Evolutionary conservation across 1,140 invertebrate species (phyloP).

Genomic region (Drosophila erecta): DNA sequence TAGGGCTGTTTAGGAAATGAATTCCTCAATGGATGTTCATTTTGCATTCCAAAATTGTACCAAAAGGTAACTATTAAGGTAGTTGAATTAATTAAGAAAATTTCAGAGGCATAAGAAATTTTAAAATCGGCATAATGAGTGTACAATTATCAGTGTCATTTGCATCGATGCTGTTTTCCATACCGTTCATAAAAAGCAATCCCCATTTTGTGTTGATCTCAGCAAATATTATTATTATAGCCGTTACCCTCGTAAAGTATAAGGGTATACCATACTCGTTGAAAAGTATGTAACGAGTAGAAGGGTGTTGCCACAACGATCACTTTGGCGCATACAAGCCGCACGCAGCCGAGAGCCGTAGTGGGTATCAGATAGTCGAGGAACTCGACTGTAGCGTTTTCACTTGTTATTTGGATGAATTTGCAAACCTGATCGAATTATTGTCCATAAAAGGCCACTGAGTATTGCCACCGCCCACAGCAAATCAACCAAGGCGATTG

Average conservation of each 20-base stretch:
- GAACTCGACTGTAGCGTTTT: too few relatives aligned
- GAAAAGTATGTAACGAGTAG: too few relatives aligned
- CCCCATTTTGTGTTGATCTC: constrained; percentile 5
- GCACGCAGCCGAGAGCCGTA: too few relatives aligned
- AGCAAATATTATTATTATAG: constrained; percentile 23
- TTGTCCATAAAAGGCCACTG: constrained; percentile 49
- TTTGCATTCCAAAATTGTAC: too few relatives aligned
- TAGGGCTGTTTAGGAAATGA: too few relatives aligned
- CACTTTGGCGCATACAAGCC: too few relatives aligned
- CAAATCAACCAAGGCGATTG: constrained; percentile 3
- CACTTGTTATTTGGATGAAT: neutral
- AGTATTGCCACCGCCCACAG: constrained; percentile 42
- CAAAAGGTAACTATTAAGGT: too few relatives aligned
- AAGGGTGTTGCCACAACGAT: too few relatives aligned
- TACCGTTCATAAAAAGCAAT: constrained; percentile 4
- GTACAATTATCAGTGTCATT: neutral
- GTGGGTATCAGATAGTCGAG: too few relatives aligned
- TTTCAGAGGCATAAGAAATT: neutral
- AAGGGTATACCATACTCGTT: too few relatives aligned
- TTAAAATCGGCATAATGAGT: neutral
- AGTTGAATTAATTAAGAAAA: neutral
- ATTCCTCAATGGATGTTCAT: too few relatives aligned
- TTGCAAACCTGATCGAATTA: constrained; percentile 45
- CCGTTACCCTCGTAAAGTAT: neutral
- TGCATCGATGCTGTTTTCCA: neutral